phyloP scores from a whole-genome alignment of 2,888 invertebrate genomes.

The Apodemia hepburni region DNA sequence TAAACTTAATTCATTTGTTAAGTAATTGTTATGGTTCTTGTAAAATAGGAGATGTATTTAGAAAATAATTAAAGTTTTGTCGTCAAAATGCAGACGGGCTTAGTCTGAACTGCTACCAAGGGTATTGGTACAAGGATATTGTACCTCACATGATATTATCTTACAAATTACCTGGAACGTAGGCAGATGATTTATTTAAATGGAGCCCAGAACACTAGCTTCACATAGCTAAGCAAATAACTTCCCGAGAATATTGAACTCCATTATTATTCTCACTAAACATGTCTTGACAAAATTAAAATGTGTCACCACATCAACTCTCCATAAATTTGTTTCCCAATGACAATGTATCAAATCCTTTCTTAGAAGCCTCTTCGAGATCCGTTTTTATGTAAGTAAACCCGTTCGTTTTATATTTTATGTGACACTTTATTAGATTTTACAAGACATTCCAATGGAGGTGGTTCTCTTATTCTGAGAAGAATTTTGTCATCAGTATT shows the following conservation, averaged over 20 bases:
- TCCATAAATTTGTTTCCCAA: constrained; percentile 46
- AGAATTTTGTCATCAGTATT: constrained; percentile 56
- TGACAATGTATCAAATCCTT: constrained; percentile 51
- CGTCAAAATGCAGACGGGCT: too few species aligned
- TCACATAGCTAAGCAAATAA: too few species aligned
- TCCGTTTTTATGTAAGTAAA: constrained; percentile 31
- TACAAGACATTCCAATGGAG: constrained; percentile 44
- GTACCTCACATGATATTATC: too few species aligned
- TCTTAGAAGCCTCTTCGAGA: constrained; percentile 44
- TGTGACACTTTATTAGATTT: constrained; percentile 71
- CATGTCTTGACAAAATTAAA: constrained; percentile 25
- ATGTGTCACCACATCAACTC: constrained; percentile 40
- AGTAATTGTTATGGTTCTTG: constrained; percentile 2
- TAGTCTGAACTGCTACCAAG: too few species aligned
- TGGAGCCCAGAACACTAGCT: too few species aligned
- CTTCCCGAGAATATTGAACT: too few species aligned
- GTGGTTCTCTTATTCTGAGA: constrained; percentile 62
- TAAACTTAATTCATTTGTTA: constrained; percentile 26
- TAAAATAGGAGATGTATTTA: not conserved
- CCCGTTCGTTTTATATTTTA: constrained; percentile 46
- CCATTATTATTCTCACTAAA: too few species aligned
- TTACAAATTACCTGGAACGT: too few species aligned
- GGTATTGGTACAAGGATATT: too few species aligned
- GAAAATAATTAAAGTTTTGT: too few species aligned
- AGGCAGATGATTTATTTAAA: too few species aligned